Evolutionary conservation across 2,797 vertebrate genomes (phyloP), one percentile per base, ranked within the genome.

Genomic region (Clarias pachynema): DNA sequence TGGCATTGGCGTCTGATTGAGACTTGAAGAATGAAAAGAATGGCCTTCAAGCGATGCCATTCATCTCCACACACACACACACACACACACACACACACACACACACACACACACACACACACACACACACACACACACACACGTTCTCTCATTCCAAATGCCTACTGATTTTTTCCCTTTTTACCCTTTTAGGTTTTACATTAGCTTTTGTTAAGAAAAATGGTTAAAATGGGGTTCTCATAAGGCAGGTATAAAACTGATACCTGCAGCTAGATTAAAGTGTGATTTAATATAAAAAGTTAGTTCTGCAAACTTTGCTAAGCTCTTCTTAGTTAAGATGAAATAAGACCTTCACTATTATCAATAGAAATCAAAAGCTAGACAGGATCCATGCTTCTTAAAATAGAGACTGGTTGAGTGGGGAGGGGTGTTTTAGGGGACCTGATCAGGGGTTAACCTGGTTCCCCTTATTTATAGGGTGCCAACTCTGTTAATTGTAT

Each of bases 141-240:
- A 8, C 37, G 0, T 29, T 1, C 49, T 24, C 66, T 77, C 53
- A 72, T 65, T 16, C 34, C 83, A 80, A 56, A 65, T 83, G 29
- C 79, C 31, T 75, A 85, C 68, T 74, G 74, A 69, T 37, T 70
- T 56, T 69, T 83, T 44, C 12, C 18, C 49, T 49, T 74, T 75
- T 40, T 40, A 53, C 53, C 7, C 0, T 31, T 74, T 74, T 8
- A 18, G 24, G 15, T 56, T 57, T 75, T 18, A 53, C 26, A 75
- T 84, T 74, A 49, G 63, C 40, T 72, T 78, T 83, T 81, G 24
- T 84, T 78, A 86, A 86, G 73, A 70, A 82, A 78, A 70, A 74
- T 18, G 29, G 31, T 79, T 12, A 20, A 60, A 37, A 84, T 59
- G 22, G 63, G 4, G 62, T 59, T 26, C 65, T 73, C 37, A 44